Base-by-base conservation (phyloP, 1,140 invertebrate genomes). In the Coelopa frigida region DNA sequence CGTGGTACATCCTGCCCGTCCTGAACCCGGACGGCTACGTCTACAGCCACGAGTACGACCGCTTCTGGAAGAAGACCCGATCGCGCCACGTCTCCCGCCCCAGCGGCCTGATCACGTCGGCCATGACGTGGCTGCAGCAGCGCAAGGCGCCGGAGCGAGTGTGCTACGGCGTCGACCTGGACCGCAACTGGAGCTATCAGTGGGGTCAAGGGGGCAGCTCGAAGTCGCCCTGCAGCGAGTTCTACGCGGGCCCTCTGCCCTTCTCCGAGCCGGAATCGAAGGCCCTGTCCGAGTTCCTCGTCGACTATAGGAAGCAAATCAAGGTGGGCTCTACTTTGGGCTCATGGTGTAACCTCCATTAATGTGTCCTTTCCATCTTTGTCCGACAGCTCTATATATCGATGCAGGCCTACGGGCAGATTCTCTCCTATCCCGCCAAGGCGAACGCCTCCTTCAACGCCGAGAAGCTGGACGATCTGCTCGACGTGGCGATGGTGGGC, bases 191-290 rank as follows among this genome's bases (percentile, higher is more conserved):
- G 55, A 78, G 78, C 7, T 81, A 78, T 51, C 68, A 77, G 20
- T 87, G 83, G 81, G 79, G 75, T 58, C 77, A 75, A n/a, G 49
- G 77, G 47, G 89, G 89, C 11, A 81, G 85, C 1, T 89, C 85
- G 26, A 74, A 74, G 24, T 70, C 87, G 53, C 81, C 83, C 0
- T 94, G 91, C 56, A 77, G 79, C 20, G 85, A 93, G 24, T 85
- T 82, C 44, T 95, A 81, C 58, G 79, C 81, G 0, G 91, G 92
- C 0, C 73, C 80, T 0, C 71, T 75, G 15, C 76, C 87, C 1
- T 90, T 92, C 58, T 92, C 89, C 1, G 90, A 94, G 64, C 83
- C 84, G 0, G 91, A 94, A 71, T 89, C 86, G 1, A 70, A 73
- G 33, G 80, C 80, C 0, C 64, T 87, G 2, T 77, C 79, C 0